These are phyloP conservation scores for Periophthalmus modestus DNA, from an alignment of 2,113 vertebrate species.

Conservation along the genomic window DNA sequence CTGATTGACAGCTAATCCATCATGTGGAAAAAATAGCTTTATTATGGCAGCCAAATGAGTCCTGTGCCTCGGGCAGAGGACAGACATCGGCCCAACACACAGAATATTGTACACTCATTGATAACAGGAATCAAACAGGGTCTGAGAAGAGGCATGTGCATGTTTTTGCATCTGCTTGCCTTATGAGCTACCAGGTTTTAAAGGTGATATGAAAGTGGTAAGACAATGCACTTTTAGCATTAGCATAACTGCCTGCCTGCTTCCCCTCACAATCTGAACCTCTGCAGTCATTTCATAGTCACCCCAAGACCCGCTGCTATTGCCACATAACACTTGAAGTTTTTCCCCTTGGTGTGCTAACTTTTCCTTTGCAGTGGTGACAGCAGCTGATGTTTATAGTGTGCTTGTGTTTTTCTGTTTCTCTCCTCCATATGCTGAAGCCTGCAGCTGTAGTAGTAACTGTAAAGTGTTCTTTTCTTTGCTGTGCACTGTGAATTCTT, in stretches of 20 bases:
- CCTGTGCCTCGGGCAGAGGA: constrained; percentile 35
- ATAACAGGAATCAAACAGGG: constrained; percentile 4
- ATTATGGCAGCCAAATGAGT: constrained; percentile 45
- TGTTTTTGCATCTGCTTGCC: constrained; percentile 60
- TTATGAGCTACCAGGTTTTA: not conserved
- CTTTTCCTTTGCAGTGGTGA: constrained; percentile 47
- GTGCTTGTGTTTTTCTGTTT: constrained; percentile 17
- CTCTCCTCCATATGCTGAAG: constrained; percentile 11
- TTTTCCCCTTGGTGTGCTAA: constrained; percentile 10
- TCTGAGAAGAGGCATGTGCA: constrained; percentile 50
- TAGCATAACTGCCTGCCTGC: constrained; percentile 30
- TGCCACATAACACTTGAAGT: not conserved
- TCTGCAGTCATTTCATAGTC: not conserved
- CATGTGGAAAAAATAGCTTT: constrained; percentile 61
- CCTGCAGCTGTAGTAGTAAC: constrained; percentile 29
- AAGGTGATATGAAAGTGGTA: not conserved
- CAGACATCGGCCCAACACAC: constrained; percentile 21
- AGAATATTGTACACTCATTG: constrained; percentile 9
- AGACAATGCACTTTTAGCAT: not conserved
- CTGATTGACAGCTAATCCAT: constrained; percentile 55
- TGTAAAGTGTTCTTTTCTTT: constrained; percentile 57
- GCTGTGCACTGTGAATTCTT: constrained; percentile 36
- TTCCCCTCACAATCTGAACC: constrained; percentile 31
- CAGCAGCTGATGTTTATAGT: constrained; percentile 20
- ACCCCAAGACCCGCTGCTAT: constrained; percentile 17